Evolutionary conservation across 1,140 invertebrate species (phyloP).

Genomic region (Matsumurasca onukii): DNA sequence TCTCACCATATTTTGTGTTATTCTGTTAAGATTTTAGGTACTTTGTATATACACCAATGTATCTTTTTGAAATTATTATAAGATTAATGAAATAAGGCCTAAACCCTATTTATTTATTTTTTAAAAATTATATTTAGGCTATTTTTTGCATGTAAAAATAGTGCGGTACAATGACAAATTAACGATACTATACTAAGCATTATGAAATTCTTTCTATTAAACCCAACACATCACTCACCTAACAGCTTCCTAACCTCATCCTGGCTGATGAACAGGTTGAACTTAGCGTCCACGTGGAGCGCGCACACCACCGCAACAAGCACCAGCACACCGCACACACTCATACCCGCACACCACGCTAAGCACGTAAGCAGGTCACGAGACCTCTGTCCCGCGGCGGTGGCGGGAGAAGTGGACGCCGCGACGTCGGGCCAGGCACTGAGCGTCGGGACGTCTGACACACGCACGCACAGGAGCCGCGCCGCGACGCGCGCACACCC

Average conservation of each 20-base stretch:
- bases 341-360: neutral
- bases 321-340: neutral
- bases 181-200: no score
- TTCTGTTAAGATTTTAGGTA: no score
- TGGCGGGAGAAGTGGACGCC: neutral
- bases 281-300: constrained; percentile 22
- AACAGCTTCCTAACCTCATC: constrained; percentile 35
- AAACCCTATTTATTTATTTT: no score
- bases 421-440: neutral
- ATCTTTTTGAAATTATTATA: no score
- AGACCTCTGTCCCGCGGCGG: neutral
- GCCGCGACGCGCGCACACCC: neutral
- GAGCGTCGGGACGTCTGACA: neutral
- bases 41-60: no score
- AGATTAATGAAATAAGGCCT: no score
- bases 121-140: no score
- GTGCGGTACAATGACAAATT: no score
- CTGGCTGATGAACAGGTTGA: constrained; percentile 38
- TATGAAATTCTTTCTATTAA: no score
- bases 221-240: no score
- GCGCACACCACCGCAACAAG: neutral
- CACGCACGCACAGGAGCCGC: neutral
- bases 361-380: neutral
- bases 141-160: no score
- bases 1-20: no score